Conservation (phyloP, 2,113 vertebrate genomes). For the Takifugu flavidus region DNA sequence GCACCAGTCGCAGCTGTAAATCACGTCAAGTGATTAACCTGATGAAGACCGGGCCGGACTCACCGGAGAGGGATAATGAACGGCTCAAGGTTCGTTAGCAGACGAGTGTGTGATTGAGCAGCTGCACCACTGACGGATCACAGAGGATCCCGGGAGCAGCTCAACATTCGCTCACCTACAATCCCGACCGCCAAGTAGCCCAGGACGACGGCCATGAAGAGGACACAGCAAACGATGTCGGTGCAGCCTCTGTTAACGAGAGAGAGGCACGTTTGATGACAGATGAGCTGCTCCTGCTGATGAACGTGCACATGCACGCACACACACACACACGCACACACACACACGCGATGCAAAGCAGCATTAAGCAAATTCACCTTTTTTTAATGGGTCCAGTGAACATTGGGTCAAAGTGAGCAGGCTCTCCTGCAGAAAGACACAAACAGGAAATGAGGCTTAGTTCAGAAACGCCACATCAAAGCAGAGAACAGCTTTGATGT, state of each 20-base stretch:
- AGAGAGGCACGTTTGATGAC: background rate
- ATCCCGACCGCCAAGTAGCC: constrained; percentile 83
- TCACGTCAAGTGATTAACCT: too few species aligned
- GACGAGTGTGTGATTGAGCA: too few species aligned
- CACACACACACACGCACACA: background rate
- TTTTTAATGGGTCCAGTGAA: constrained; percentile 85
- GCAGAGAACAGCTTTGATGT: too few species aligned
- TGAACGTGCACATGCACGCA: constrained; percentile 12
- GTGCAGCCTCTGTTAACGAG: constrained; percentile 79
- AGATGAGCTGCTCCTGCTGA: background rate
- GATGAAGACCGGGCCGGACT: too few species aligned
- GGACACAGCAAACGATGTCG: constrained; percentile 83
- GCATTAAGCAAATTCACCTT: constrained; percentile 67
- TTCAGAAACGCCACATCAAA: background rate
- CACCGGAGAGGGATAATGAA: too few species aligned
- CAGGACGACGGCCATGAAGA: constrained; percentile 80
- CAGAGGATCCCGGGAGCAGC: too few species aligned
- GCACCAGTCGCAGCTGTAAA: too few species aligned
- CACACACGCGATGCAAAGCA: background rate
- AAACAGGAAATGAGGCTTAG: background rate
- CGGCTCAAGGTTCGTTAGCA: too few species aligned
- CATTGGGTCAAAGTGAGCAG: constrained; percentile 73
- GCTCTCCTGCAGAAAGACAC: constrained; percentile 68
- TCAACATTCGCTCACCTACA: constrained; percentile 74
- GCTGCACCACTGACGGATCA: too few species aligned